Evolutionary conservation across 2,888 invertebrate species (phyloP).

Genomic region (Fissipunctia ypsillon): DNA sequence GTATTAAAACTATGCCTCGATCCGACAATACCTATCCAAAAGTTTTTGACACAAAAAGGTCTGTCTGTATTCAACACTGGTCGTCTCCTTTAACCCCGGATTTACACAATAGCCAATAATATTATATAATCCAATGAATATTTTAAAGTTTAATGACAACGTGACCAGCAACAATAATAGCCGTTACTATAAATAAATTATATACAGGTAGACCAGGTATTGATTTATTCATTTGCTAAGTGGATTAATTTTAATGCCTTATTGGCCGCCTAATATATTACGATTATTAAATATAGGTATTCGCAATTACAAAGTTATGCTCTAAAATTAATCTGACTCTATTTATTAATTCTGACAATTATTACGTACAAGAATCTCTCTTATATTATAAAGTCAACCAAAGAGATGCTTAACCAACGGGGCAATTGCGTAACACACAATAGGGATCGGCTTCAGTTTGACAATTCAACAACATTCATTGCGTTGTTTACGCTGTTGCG

Average conservation of each 20-base stretch:
- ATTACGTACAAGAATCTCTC: too few species aligned
- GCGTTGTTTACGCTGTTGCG: too few species aligned
- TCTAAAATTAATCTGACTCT: not conserved
- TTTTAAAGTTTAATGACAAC: constrained; percentile 12
- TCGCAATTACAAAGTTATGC: not conserved
- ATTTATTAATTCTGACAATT: too few species aligned
- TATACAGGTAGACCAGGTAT: constrained; percentile 14
- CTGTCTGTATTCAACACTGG: not conserved
- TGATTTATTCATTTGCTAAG: constrained; percentile 33
- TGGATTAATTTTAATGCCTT: constrained; percentile 34
- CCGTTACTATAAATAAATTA: constrained; percentile 30
- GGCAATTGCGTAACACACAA: too few species aligned
- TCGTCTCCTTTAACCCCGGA: not conserved
- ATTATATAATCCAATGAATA: constrained; percentile 35
- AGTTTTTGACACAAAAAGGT: not conserved
- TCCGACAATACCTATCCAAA: not conserved
- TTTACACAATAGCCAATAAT: constrained; percentile 6
- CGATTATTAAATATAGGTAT: constrained; percentile 2
- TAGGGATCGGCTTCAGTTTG: too few species aligned
- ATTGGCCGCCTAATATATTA: constrained; percentile 16
- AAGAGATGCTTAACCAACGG: not conserved
- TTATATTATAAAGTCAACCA: not conserved
- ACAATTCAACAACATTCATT: too few species aligned
- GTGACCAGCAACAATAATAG: constrained; percentile 25
- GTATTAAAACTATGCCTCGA: not conserved